Base-by-base conservation (phyloP, 2,797 vertebrate genomes). In the Chanos chanos region DNA sequence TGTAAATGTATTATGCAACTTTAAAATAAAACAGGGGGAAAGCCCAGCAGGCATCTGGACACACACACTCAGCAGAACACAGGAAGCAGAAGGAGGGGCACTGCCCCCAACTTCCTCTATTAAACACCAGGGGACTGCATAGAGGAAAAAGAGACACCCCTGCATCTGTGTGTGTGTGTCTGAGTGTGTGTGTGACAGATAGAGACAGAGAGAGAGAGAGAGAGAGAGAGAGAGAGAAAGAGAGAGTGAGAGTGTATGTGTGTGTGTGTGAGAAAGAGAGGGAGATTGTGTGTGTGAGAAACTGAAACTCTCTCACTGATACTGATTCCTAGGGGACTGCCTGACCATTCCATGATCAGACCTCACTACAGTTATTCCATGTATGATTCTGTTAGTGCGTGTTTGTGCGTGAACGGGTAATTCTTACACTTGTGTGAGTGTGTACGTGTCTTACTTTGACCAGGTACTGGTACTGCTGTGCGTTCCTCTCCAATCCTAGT, bases 381-480 rank as follows among this genome's bases (percentile, higher is more conserved):
- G n/a, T n/a, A n/a, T n/a, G n/a, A n/a, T n/a, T 27, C 7, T 27
- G 5, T 27, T 7, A 27, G 25, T 5, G 6, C 27, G 25, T 7
- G 4, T 27, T 4, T 27, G 25, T 5, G 4, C 27, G 25, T 27
- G 4, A n/a, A n/a, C n/a, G n/a, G n/a, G 2, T 15, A 28, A 22
- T 30, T 33, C 39, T 28, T 36, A 39, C 36, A 21, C 27, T 1
- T 27, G 25, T 27, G 3, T 27, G 5, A 27, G 25, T 9, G 3
- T 7, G 34, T 6, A 31, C 5, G 51, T 16, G 9, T 5, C 81
- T 73, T 30, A 99, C 96, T 86, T 98, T 98, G 30, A 99, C 88
- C 31, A 99, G 85, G 77, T 92, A 99, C 72, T 95, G 92, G 83
- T 99, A 99, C 83, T 93, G 94, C 59, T 96, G 96, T 0, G 94